phyloP scores from a whole-genome alignment of 1,140 invertebrate species.

The Melanaphis sacchari region DNA sequence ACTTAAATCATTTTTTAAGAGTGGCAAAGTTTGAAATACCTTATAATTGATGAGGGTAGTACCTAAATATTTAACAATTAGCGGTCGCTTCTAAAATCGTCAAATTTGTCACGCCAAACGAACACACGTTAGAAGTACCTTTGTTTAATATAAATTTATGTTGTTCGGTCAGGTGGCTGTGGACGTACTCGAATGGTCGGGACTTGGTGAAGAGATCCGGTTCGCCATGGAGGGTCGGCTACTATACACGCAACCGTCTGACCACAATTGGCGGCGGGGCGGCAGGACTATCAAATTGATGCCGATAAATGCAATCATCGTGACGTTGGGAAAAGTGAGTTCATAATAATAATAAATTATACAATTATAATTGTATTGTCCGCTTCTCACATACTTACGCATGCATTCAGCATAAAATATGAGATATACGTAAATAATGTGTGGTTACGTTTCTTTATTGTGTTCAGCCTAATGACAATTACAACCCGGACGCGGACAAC shows the following conservation, averaged over 20 bases:
- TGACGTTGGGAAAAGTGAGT: constrained; percentile 77
- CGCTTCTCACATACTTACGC: neutral
- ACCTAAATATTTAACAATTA: neutral
- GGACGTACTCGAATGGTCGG: constrained; percentile 88
- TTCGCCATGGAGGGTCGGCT: constrained; percentile 88
- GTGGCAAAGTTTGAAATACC: neutral
- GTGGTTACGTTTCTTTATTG: constrained; percentile 51
- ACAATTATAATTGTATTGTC: neutral
- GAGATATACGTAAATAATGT: neutral
- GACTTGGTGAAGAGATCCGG: constrained; percentile 79
- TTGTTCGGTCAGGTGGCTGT: constrained; percentile 77
- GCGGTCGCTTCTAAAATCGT: neutral
- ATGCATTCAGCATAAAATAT: neutral
- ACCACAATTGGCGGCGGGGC: constrained; percentile 85
- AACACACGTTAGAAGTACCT: neutral
- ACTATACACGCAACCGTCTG: constrained; percentile 83
- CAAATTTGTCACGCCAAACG: neutral
- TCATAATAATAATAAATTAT: neutral
- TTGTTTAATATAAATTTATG: neutral
- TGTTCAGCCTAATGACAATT: constrained; percentile 68
- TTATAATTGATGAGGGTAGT: neutral
- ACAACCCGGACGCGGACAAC: constrained; percentile 66
- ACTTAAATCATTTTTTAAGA: neutral
- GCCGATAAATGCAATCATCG: constrained; percentile 84
- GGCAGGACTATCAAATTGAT: constrained; percentile 86